Percentiles rank a stretch among this genome's conserved stretches.
Evolutionary conservation across 2,888 invertebrate species (phyloP).

Genomic region (Thymelicus sylvestris): DNA sequence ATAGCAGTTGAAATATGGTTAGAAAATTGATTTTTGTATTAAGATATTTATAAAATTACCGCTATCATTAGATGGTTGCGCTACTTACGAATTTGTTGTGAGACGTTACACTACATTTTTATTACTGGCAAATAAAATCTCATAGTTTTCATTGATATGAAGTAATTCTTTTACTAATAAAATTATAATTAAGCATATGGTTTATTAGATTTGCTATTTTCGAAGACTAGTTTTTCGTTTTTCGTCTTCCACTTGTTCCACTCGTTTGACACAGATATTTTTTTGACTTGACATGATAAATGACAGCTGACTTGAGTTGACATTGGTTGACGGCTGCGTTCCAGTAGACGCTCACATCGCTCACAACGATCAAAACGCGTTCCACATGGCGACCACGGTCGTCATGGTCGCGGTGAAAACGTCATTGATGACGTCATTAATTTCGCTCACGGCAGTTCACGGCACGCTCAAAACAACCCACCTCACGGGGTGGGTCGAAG

Average conservation of each 20-base stretch:
- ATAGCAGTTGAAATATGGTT: slow-evolving; percentile 11
- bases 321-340: too few species aligned
- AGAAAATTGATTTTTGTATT: slow-evolving; percentile 29
- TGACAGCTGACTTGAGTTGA: too few species aligned
- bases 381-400: too few species aligned
- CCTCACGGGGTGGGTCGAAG: too few species aligned
- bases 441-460: too few species aligned
- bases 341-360: too few species aligned
- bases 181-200: neutral
- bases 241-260: neutral
- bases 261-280: neutral
- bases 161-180: neutral
- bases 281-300: neutral
- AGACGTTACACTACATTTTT: slow-evolving; percentile 20
- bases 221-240: neutral
- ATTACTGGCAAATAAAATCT: neutral
- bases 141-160: neutral
- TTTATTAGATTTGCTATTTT: neutral
- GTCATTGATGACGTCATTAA: too few species aligned
- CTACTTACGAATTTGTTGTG: slow-evolving; percentile 40
- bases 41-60: slow-evolving; percentile 33
- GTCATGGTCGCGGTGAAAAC: too few species aligned
- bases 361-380: too few species aligned
- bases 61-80: slow-evolving; percentile 33
- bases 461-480: too few species aligned